phyloP scores from a whole-genome alignment of 2,113 vertebrate genomes.

The Spizaetus ornatus region DNA sequence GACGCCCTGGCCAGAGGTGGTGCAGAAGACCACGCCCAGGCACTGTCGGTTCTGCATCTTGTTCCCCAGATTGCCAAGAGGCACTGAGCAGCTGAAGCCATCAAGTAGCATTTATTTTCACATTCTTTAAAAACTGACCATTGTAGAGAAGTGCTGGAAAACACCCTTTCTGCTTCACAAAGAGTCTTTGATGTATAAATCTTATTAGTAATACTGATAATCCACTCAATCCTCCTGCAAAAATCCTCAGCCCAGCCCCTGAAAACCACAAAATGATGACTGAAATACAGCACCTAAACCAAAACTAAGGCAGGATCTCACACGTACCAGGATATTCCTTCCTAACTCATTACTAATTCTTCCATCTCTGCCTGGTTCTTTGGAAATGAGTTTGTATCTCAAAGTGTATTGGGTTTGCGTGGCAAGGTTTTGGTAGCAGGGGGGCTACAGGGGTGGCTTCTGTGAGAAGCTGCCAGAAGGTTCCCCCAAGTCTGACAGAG shows the following conservation, averaged over 20 bases:
- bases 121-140: neutral
- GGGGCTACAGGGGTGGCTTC: no score
- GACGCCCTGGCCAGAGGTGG: neutral
- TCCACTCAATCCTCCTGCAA: neutral
- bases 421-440: no score
- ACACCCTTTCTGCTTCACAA: neutral
- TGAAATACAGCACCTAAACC: neutral
- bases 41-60: neutral
- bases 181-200: neutral
- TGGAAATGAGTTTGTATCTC: neutral
- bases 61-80: neutral
- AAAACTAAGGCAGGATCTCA: neutral
- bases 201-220: neutral
- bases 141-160: neutral
- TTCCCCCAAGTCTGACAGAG: no score
- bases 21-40: neutral
- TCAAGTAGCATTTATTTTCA: neutral
- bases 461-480: no score
- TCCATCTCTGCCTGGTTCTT: neutral
- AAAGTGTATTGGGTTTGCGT: no score
- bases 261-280: neutral
- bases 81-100: neutral
- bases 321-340: neutral
- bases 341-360: neutral
- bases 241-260: neutral